Percentiles rank a stretch among this genome's conserved stretches.
Evolutionary conservation across 2,113 vertebrate genomes (phyloP).

Genomic region (Phodopus roborovskii): DNA sequence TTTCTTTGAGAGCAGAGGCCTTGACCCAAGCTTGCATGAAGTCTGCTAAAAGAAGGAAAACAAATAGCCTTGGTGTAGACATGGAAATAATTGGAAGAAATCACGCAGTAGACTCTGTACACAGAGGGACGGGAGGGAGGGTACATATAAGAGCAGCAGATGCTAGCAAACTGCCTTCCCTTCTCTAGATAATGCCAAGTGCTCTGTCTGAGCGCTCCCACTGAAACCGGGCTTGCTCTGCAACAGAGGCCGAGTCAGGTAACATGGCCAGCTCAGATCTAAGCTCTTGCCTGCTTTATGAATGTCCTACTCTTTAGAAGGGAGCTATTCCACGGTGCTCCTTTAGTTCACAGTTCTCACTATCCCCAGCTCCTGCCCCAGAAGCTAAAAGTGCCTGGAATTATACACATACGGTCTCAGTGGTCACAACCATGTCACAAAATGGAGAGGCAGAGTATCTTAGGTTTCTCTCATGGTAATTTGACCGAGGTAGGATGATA

Average conservation of each 20-base stretch:
- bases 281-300: accelerated
- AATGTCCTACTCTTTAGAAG: not conserved
- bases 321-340: not conserved
- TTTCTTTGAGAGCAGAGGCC: constrained; percentile 70
- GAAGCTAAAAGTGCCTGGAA: not conserved
- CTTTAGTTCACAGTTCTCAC: not conserved
- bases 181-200: not conserved
- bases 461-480: not conserved
- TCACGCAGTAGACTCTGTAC: not conserved
- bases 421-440: not conserved
- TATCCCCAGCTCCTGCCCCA: not conserved
- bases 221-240: not conserved
- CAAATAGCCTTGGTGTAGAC: constrained; percentile 39
- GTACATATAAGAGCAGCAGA: not conserved
- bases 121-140: not conserved
- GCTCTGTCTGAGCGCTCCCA: not conserved
- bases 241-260: not conserved
- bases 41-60: constrained; percentile 51
- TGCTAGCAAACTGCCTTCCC: not conserved
- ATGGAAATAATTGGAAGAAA: constrained; percentile 61
- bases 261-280: accelerated
- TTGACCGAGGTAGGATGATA: not conserved
- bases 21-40: constrained; percentile 71
- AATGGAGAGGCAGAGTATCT: not conserved
- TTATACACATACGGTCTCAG: accelerated